Conservation (phyloP, 2,888 invertebrate genomes). For the Drosophila histrio region DNA sequence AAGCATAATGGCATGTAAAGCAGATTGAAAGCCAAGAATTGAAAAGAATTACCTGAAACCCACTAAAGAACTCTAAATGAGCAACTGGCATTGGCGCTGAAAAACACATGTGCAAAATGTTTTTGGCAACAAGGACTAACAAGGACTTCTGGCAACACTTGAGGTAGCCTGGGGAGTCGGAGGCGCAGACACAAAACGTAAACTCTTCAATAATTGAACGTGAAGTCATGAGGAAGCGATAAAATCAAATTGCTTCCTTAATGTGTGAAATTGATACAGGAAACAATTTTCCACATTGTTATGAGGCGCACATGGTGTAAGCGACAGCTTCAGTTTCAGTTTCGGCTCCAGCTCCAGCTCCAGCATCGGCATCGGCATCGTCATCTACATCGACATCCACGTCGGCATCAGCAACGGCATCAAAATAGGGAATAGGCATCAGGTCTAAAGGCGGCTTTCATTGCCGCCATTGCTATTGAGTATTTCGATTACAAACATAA, state of each 20-base stretch:
- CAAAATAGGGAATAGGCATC: constrained; percentile 40
- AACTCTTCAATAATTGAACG: constrained; percentile 82
- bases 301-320: constrained; percentile 76
- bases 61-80: constrained; percentile 32
- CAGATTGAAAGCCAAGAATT: constrained; percentile 68
- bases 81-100: constrained; percentile 29
- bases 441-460: constrained; percentile 30
- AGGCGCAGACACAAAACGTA: constrained; percentile 70
- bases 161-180: constrained; percentile 3
- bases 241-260: constrained; percentile 84
- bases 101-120: constrained; percentile 64
- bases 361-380: constrained; percentile 18
- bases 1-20: constrained; percentile 62
- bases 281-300: constrained; percentile 84
- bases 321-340: constrained; percentile 5
- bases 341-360: constrained; percentile 1
- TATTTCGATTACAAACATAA: constrained; percentile 67
- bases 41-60: constrained; percentile 67
- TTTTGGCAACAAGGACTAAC: constrained; percentile 16
- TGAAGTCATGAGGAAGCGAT: constrained; percentile 82
- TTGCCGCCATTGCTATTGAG: constrained; percentile 46
- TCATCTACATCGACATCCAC: constrained; percentile 17
- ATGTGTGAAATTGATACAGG: constrained; percentile 84
- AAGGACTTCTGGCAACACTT: constrained; percentile 30
- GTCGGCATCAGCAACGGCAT: constrained; percentile 29